phyloP scores from a whole-genome alignment of 1,140 invertebrate genomes.

The Heliconius nattereri region DNA sequence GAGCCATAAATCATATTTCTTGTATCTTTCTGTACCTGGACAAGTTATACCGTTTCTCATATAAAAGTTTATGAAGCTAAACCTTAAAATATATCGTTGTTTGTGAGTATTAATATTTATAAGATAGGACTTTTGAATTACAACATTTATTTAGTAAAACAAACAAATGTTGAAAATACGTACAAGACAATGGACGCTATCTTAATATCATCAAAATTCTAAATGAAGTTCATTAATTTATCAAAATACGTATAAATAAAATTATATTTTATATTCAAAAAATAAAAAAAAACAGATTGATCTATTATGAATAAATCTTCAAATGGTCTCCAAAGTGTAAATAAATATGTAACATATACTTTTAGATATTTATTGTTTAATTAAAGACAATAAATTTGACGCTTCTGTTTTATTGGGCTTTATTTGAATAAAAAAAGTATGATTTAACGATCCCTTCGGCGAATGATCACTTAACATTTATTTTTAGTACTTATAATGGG shows the following conservation, averaged over 20 bases:
- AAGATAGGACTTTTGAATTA: background rate
- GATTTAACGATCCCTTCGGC: background rate
- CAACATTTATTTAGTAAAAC: background rate
- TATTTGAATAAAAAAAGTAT: background rate
- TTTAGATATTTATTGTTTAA: background rate
- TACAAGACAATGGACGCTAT: too few species aligned
- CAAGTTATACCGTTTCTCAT: background rate
- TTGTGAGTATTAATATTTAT: background rate
- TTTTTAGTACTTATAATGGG: slow-evolving; percentile 34
- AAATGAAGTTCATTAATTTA: background rate
- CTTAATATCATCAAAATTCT: background rate
- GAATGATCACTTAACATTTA: slow-evolving; percentile 23
- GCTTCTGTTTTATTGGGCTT: background rate
- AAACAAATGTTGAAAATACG: background rate
- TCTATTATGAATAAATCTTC: background rate
- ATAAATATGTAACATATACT: slow-evolving; percentile 1
- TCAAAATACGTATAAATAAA: background rate
- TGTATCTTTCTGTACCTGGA: background rate
- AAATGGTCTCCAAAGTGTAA: background rate
- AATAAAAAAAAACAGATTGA: background rate
- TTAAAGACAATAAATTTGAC: background rate
- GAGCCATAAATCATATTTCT: slow-evolving; percentile 7
- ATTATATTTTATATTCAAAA: too few species aligned
- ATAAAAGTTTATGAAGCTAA: background rate
- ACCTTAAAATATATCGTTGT: background rate